phyloP scores from a whole-genome alignment of 2,888 invertebrate genomes.

The Cyaniris semiargus region DNA sequence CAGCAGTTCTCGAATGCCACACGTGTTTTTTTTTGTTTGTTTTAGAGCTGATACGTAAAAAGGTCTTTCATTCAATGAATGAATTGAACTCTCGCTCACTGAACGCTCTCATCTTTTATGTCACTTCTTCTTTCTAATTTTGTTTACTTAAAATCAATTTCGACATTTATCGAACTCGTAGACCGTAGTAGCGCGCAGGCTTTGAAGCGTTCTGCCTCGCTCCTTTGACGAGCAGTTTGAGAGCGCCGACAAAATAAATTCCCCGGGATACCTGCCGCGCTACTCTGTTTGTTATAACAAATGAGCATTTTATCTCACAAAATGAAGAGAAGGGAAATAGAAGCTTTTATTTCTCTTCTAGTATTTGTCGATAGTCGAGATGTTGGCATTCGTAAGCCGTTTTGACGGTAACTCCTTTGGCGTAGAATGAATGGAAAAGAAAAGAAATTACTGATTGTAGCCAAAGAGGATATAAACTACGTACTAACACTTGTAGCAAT shows the following conservation, averaged over 20 bases:
- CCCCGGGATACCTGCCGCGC: constrained; percentile 31
- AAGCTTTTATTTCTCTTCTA: neutral
- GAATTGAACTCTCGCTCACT: no score
- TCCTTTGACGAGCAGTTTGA: constrained; percentile 48
- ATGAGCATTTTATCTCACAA: constrained; percentile 16
- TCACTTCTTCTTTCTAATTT: no score
- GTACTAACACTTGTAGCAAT: no score
- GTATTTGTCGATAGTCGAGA: neutral
- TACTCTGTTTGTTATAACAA: constrained; percentile 11
- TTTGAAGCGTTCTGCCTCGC: constrained; percentile 49
- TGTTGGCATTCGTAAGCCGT: neutral
- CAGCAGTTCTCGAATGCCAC: no score
- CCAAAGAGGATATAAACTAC: no score
- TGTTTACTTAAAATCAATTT: neutral
- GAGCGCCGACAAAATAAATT: constrained; percentile 44
- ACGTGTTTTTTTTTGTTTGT: no score
- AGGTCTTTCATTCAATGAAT: no score
- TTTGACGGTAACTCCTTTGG: neutral
- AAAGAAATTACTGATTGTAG: neutral
- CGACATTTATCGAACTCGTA: neutral
- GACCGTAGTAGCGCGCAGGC: constrained; percentile 37
- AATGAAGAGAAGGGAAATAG: neutral
- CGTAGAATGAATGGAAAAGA: neutral
- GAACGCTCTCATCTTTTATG: no score
- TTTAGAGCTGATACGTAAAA: no score